phyloP scores from a whole-genome alignment of 2,797 vertebrate species.

The Anisognathus igniventris region DNA sequence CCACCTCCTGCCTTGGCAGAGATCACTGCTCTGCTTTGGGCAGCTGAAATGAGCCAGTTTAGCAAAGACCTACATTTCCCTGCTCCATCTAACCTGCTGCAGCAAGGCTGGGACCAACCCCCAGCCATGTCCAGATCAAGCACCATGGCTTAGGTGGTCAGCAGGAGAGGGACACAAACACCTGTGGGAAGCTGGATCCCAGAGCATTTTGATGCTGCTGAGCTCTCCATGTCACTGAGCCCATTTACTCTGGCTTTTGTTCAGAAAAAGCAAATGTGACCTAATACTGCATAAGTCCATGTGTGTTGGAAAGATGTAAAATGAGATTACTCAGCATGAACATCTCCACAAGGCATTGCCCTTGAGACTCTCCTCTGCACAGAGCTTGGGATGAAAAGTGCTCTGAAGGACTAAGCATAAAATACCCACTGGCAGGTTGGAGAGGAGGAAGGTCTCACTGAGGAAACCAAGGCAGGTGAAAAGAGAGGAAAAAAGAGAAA shows the following conservation, averaged over 20 bases:
- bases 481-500: background rate
- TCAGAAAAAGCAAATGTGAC: slow-evolving; percentile 21
- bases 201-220: background rate
- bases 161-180: background rate
- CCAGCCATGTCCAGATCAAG: background rate
- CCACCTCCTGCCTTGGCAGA: background rate
- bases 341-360: background rate
- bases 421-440: background rate
- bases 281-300: background rate
- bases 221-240: background rate
- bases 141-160: background rate
- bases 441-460: background rate
- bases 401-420: background rate
- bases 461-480: background rate
- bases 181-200: background rate
- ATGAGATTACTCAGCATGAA: background rate
- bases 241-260: background rate
- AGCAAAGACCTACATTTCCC: background rate
- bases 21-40: background rate
- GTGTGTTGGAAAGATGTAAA: background rate
- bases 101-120: background rate
- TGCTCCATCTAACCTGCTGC: background rate
- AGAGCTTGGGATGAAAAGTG: background rate
- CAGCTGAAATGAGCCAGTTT: background rate
- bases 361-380: background rate